These are phyloP conservation scores for Apteryx owenii DNA, from an alignment of 2,113 vertebrate species.

Conservation along the genomic window DNA sequence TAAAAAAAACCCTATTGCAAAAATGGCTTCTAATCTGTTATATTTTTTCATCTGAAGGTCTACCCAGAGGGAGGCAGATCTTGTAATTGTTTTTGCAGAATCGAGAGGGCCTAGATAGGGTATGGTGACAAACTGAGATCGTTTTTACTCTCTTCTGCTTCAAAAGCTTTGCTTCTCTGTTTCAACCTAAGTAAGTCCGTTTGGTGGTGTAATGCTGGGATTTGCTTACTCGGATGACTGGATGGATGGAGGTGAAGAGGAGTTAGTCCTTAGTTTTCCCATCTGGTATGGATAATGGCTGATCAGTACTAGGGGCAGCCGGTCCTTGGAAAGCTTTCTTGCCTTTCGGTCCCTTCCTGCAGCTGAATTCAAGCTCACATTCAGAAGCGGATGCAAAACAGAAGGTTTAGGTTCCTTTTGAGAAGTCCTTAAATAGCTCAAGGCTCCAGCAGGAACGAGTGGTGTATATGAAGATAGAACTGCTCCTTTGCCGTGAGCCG, in stretches of 20 bases:
- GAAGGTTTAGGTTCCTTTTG: background rate
- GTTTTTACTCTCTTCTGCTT: background rate
- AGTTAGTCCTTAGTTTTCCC: background rate
- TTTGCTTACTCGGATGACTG: background rate
- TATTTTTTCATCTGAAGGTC: background rate
- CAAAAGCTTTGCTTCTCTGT: background rate
- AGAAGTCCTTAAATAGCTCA: background rate
- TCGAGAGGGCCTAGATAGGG: background rate
- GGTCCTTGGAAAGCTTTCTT: background rate
- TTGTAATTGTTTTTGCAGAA: background rate
- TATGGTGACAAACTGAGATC: background rate
- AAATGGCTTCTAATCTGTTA: background rate
- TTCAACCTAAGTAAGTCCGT: accelerated
- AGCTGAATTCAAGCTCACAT: background rate
- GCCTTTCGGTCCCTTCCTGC: background rate
- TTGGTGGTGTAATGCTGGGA: background rate
- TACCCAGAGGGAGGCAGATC: background rate
- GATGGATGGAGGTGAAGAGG: background rate
- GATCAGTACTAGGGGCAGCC: background rate
- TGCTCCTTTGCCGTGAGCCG: background rate
- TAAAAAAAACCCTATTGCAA: accelerated
- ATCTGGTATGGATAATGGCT: too few species aligned
- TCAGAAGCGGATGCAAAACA: background rate
- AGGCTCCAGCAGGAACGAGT: background rate
- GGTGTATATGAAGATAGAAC: background rate